Conservation (phyloP, 2,888 invertebrate genomes). For the Sympetrum striolatum region DNA sequence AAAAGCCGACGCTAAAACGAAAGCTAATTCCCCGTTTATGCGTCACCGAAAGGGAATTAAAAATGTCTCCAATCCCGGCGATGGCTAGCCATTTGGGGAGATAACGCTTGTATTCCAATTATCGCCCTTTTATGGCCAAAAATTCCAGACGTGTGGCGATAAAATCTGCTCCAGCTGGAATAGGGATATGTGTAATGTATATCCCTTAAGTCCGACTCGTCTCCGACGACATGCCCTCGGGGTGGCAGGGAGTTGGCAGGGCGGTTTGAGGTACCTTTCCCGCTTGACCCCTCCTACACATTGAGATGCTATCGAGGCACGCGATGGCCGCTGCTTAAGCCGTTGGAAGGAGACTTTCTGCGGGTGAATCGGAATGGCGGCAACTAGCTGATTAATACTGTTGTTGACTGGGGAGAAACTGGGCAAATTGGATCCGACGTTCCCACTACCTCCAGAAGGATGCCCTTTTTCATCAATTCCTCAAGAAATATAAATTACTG, state of each 20-base stretch:
- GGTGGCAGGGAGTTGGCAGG: neutral
- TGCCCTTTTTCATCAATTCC: too few relatives aligned
- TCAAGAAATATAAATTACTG: too few relatives aligned
- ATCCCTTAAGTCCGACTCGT: neutral
- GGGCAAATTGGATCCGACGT: neutral
- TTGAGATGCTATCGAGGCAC: constrained; percentile 1
- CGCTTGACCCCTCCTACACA: neutral
- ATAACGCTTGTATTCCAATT: too few relatives aligned
- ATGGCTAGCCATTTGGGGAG: too few relatives aligned
- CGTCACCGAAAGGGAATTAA: too few relatives aligned
- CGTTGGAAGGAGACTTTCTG: neutral
- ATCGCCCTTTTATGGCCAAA: too few relatives aligned
- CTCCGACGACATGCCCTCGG: neutral
- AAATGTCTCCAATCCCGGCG: too few relatives aligned
- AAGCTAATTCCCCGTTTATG: too few relatives aligned
- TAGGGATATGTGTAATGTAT: neutral
- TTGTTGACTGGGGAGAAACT: neutral
- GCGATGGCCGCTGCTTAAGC: neutral
- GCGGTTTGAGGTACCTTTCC: neutral
- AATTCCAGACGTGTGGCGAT: neutral
- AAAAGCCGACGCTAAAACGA: too few relatives aligned
- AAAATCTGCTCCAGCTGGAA: neutral
- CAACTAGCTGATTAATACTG: neutral
- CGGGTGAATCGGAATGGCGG: neutral
- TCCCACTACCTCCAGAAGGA: neutral